Evolutionary conservation across 2,888 invertebrate species (phyloP).

Genomic region (Philonicus albiceps): DNA sequence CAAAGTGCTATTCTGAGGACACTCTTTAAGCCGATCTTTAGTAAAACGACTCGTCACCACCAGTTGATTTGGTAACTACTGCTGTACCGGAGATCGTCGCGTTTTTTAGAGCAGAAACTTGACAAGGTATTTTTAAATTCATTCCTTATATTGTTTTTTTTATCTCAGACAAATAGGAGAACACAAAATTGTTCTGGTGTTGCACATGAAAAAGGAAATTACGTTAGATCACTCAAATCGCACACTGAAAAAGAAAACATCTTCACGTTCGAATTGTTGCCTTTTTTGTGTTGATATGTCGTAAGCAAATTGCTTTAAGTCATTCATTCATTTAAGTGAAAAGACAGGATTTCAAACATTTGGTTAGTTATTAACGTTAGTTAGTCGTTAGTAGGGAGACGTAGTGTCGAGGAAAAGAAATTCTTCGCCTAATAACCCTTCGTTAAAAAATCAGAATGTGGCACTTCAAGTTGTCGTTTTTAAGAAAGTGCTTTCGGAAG

Average conservation of each 20-base stretch:
- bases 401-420: not conserved
- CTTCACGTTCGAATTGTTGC: not conserved
- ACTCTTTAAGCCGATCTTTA: not conserved
- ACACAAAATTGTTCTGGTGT: not conserved
- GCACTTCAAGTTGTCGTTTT: not conserved
- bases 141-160: not conserved
- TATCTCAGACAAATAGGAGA: not conserved
- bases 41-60: not conserved
- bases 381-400: not conserved
- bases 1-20: not conserved
- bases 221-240: not conserved
- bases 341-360: not conserved
- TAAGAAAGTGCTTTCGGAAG: not conserved
- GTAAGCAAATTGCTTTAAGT: not conserved
- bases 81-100: not conserved
- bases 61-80: not conserved
- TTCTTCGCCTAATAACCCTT: not conserved
- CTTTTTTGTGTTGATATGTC: not conserved
- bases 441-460: not conserved
- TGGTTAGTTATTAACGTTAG: not conserved
- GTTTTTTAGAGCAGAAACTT: constrained; percentile 27
- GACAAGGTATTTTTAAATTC: constrained; percentile 14
- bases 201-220: not conserved
- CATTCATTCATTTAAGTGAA: not conserved
- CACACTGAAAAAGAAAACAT: not conserved